phyloP scores from a whole-genome alignment of 2,113 vertebrate species.

The Istiophorus platypterus region DNA sequence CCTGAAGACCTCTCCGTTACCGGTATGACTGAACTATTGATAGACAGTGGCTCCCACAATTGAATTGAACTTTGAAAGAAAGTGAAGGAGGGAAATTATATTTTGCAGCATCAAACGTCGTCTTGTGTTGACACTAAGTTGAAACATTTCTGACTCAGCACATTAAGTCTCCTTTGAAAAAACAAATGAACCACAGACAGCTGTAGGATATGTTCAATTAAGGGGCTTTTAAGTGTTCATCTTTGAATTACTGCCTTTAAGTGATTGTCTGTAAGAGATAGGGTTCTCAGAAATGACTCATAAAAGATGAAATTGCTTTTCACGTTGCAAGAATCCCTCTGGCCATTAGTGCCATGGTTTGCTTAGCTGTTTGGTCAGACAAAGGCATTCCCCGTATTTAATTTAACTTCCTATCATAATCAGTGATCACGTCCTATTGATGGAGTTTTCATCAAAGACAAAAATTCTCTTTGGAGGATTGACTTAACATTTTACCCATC shows the following conservation, averaged over 20 bases:
- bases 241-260: constrained; percentile 57
- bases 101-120: constrained; percentile 2
- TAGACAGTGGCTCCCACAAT: neutral
- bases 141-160: constrained; percentile 10
- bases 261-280: constrained; percentile 35
- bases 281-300: constrained; percentile 36
- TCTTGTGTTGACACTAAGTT: neutral
- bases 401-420: constrained; percentile 51
- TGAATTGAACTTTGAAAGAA: neutral
- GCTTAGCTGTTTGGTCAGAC: constrained; percentile 39
- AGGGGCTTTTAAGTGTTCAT: constrained; percentile 42
- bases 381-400: constrained; percentile 58
- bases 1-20: too few species aligned
- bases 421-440: constrained; percentile 35
- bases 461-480: constrained; percentile 46
- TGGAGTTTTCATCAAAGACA: constrained; percentile 54
- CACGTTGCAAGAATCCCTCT: constrained; percentile 32
- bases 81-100: neutral
- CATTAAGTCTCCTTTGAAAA: constrained; percentile 20
- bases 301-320: constrained; percentile 52
- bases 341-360: constrained; percentile 29
- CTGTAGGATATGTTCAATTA: constrained; percentile 31
- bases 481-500: constrained; percentile 28
- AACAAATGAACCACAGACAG: constrained; percentile 16
- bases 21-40: neutral